Conservation (phyloP, 2,888 invertebrate species). For the Molorchus minor region DNA sequence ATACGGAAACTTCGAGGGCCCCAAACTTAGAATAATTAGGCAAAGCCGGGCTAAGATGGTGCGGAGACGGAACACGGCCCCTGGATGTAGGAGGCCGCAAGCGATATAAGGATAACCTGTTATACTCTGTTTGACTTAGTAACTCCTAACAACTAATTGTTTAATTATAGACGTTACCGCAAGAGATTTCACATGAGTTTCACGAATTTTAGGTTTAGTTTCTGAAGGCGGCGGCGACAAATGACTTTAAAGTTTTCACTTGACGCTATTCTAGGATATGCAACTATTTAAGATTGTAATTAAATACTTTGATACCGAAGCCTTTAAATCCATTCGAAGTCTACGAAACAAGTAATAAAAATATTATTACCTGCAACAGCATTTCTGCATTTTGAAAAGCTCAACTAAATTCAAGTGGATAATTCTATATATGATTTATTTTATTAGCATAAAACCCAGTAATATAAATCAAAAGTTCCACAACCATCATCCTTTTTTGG, state of each 20-base stretch:
- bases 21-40: constrained; percentile 22
- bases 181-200: constrained; percentile 1
- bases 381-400: too few species aligned
- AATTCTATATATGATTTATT: too few species aligned
- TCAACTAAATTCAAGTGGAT: too few species aligned
- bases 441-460: too few species aligned
- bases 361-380: too few species aligned
- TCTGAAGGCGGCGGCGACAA: constrained; percentile 1
- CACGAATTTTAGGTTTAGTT: constrained; percentile 2
- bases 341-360: too few species aligned
- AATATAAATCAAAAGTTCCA: too few species aligned
- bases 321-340: constrained; percentile 4
- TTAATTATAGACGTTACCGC: constrained; percentile 26
- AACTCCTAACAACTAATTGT: constrained; percentile 27
- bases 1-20: constrained; percentile 17
- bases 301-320: constrained; percentile 18
- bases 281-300: constrained; percentile 22
- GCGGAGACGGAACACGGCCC: not conserved
- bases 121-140: constrained; percentile 26
- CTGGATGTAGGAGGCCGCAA: constrained; percentile 6
- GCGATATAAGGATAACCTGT: constrained; percentile 21
- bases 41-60: constrained; percentile 7
- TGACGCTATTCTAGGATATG: constrained; percentile 2
- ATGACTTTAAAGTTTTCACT: constrained; percentile 17
- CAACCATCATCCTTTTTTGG: too few species aligned